phyloP scores from a whole-genome alignment of 2,113 vertebrate genomes.

The Azemiops feae region DNA sequence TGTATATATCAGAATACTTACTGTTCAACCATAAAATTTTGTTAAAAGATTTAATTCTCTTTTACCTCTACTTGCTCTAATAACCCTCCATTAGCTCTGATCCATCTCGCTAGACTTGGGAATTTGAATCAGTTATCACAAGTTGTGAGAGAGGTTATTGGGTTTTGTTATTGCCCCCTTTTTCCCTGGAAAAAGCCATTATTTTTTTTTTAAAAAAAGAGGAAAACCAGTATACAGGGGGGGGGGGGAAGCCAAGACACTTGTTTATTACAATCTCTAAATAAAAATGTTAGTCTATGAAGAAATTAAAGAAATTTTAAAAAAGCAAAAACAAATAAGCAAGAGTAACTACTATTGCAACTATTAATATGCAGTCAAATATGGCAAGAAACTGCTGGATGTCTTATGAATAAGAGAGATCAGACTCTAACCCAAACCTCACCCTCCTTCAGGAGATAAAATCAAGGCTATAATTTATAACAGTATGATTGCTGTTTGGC shows the following conservation, averaged over 20 bases:
- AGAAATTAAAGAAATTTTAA: background rate
- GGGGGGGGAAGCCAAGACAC: background rate
- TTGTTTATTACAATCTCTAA: background rate
- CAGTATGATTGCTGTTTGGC: background rate
- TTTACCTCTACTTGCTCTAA: background rate
- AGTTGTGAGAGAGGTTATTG: background rate
- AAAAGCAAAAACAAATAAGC: background rate
- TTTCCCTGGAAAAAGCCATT: background rate
- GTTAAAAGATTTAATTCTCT: background rate
- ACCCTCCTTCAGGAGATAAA: background rate
- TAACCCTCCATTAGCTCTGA: background rate
- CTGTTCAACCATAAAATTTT: background rate
- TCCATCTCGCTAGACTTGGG: background rate
- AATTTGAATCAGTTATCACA: background rate
- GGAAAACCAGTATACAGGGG: background rate
- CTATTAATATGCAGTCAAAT: background rate
- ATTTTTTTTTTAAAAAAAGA: background rate
- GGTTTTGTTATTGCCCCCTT: background rate
- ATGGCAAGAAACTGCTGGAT: background rate
- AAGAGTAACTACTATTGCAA: background rate
- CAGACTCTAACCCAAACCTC: background rate
- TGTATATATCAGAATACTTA: background rate
- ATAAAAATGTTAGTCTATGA: background rate
- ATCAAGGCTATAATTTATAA: background rate
- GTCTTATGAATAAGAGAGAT: background rate